phyloP scores from a whole-genome alignment of 2,113 vertebrate species.

The Tapirus terrestris region DNA sequence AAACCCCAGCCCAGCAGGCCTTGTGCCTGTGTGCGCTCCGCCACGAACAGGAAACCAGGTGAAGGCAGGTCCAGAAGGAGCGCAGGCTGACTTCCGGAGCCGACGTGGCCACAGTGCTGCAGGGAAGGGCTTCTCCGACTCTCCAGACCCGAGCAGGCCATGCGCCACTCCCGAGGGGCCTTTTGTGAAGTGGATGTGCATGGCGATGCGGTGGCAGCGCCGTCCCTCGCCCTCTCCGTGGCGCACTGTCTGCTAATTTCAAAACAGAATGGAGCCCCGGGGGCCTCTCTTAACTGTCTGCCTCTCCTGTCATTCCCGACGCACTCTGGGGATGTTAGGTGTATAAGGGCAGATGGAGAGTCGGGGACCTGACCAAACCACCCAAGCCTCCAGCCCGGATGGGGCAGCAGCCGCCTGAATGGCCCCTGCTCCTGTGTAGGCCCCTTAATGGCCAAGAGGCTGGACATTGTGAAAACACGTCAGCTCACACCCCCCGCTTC shows the following conservation, averaged over 20 bases:
- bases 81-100: not conserved
- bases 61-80: not conserved
- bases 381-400: not conserved
- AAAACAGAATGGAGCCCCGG: not conserved
- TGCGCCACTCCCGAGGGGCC: not conserved
- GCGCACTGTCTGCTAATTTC: accelerated
- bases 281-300: not conserved
- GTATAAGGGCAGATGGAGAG: too few relatives aligned
- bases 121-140: not conserved
- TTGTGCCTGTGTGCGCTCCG: not conserved
- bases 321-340: too few relatives aligned
- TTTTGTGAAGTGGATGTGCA: too few relatives aligned
- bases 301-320: too few relatives aligned
- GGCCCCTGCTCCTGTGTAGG: too few relatives aligned
- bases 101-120: not conserved
- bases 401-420: too few relatives aligned
- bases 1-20: not conserved
- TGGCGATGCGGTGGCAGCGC: not conserved
- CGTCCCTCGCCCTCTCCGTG: not conserved
- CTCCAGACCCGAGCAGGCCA: too few relatives aligned
- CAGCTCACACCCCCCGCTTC: not conserved
- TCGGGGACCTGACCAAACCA: too few relatives aligned
- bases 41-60: not conserved
- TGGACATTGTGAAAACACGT: too few relatives aligned
- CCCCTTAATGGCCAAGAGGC: too few relatives aligned